Evolutionary conservation across 2,113 vertebrate species (phyloP).

Genomic region (Theropithecus gelada): DNA sequence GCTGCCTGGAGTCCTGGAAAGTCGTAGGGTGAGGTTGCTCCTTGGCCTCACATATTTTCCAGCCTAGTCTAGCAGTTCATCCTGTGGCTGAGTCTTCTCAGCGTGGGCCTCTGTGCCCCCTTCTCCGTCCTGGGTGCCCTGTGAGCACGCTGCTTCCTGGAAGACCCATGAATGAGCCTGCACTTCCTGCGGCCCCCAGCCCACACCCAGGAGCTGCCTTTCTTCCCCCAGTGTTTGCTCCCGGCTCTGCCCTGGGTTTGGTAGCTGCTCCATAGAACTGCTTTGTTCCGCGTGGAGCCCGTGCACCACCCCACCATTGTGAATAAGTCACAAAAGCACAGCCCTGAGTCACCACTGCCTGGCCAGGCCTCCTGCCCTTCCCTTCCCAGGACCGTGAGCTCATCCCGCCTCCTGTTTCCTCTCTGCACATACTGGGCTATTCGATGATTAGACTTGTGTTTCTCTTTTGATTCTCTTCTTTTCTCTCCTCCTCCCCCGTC

Average conservation of each 20-base stretch:
- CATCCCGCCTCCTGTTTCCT: neutral
- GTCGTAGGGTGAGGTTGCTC: rapidly evolving
- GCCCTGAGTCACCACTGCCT: slow-evolving; percentile 54
- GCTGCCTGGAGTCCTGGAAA: neutral
- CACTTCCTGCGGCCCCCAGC: neutral
- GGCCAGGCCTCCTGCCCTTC: neutral
- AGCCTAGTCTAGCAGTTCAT: rapidly evolving
- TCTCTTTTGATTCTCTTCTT: neutral
- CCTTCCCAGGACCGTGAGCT: slow-evolving; percentile 2
- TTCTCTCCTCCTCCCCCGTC: rapidly evolving
- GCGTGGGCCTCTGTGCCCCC: too few relatives aligned
- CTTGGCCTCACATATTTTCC: rapidly evolving
- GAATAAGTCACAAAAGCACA: neutral
- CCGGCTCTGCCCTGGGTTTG: neutral
- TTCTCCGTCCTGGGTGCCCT: rapidly evolving
- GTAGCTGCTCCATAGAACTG: slow-evolving; percentile 7
- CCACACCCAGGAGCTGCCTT: neutral
- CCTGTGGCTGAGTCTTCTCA: rapidly evolving
- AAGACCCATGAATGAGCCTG: rapidly evolving
- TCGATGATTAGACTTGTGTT: too few relatives aligned
- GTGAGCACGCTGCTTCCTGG: rapidly evolving
- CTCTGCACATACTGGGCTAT: neutral
- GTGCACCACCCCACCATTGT: neutral
- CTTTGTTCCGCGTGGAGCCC: neutral
- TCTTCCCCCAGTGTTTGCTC: neutral